Base-by-base conservation (phyloP, 1,140 invertebrate species). In the Neodiprion lecontei region DNA sequence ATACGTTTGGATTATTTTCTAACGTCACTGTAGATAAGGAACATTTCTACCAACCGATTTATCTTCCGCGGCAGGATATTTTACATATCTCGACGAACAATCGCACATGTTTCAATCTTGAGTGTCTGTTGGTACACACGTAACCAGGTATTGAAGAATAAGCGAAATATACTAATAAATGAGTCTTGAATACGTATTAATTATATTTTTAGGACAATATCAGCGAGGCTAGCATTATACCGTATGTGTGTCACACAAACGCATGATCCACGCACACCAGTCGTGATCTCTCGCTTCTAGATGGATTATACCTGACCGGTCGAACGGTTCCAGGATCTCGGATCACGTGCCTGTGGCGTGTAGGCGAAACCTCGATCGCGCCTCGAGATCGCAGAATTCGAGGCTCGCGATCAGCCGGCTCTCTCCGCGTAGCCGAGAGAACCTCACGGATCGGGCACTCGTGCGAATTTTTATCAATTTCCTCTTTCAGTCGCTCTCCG, bases 301-400 rank as follows among this genome's bases (percentile, higher is more conserved):
- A 9, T 5, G n/a, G 53, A 61, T 61, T 61, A 40, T 40, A 61
- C 53, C 53, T 61, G 53, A 61, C 53, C n/a, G 53, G 53, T 61
- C 53, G 11, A 61, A 61, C 53, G 53, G 53, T 61, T 61, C 53
- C 53, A 61, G 53, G 53, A 61, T 61, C 53, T 61, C 53, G 53
- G n/a, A 61, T 61, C 53, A 61, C 53, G 53, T 61, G 53, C 53
- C n/a, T 17, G 53, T 61, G 9, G 53, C 53, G 53, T 61, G 53
- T 61, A 61, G 53, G 53, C 53, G n/a, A 61, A 61, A 61, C 9
- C 53, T 61, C 53, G 11, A 17, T 61, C 53, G 11, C 9, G 53
- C 53, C 8, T 61, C 53, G n/a, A 61, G 53, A 12, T 9, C n/a
- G 53, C n/a, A 61, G n/a, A 61, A 61, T 61, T 61, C 5, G 53